Conservation (phyloP, 2,888 invertebrate species). For the Notodonta ziczac region DNA sequence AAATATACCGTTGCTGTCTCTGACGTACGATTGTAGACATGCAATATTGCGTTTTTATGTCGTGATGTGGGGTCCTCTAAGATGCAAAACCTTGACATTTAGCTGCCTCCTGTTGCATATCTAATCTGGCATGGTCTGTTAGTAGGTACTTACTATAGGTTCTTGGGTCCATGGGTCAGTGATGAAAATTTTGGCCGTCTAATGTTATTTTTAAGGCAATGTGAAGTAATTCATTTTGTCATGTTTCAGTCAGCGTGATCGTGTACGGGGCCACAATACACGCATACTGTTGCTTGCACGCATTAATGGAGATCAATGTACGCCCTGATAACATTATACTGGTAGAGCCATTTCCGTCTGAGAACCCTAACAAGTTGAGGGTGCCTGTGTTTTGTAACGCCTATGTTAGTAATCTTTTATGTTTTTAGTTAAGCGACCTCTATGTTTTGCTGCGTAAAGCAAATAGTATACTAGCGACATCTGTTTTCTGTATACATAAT, state of each 20-base stretch:
- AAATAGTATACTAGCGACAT: neutral
- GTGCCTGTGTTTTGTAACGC: slow-evolving; percentile 66
- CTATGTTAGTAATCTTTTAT: neutral
- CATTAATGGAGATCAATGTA: slow-evolving; percentile 85
- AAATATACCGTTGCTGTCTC: too few species aligned
- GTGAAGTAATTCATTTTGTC: neutral
- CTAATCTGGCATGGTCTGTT: too few species aligned
- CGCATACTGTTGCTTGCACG: slow-evolving; percentile 87
- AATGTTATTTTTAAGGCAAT: too few species aligned
- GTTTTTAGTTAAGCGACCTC: neutral
- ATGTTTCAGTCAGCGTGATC: slow-evolving; percentile 74
- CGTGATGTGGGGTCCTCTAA: too few species aligned
- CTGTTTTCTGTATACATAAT: too few species aligned
- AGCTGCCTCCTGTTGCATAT: too few species aligned
- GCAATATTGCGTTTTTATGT: too few species aligned
- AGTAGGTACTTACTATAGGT: too few species aligned
- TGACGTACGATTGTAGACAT: too few species aligned
- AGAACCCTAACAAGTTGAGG: slow-evolving; percentile 52
- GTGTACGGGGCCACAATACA: slow-evolving; percentile 89
- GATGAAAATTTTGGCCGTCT: too few species aligned
- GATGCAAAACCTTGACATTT: too few species aligned
- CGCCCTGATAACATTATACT: slow-evolving; percentile 83
- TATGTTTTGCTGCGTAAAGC: neutral
- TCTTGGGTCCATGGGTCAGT: too few species aligned
- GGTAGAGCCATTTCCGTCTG: slow-evolving; percentile 82